Conservation (phyloP, 2,888 invertebrate genomes). For the Pandemis corylana region DNA sequence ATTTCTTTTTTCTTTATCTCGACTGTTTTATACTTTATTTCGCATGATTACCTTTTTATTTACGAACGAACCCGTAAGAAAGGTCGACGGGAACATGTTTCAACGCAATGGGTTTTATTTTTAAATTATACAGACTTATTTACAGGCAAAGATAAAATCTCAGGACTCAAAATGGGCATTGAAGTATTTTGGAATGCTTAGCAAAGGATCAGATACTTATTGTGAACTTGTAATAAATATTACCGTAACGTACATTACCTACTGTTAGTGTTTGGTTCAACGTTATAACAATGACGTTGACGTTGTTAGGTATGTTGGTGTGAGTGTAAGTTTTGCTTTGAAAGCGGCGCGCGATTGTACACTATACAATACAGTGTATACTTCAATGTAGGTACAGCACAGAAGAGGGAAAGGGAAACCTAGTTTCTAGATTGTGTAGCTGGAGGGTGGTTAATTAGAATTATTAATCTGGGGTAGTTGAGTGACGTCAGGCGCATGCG, state of each 20-base stretch:
- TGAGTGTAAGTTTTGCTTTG: background rate
- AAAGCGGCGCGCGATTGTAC: background rate
- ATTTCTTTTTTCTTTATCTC: slow-evolving; percentile 26
- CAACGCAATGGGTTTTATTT: background rate
- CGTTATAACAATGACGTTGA: background rate
- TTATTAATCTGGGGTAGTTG: slow-evolving; percentile 54
- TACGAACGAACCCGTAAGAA: background rate
- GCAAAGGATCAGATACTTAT: no score
- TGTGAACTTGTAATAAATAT: no score
- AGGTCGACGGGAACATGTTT: background rate
- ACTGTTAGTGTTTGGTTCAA: background rate
- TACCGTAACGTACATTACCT: background rate
- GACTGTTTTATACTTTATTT: slow-evolving; percentile 21
- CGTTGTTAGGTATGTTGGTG: background rate
- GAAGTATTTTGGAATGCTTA: no score
- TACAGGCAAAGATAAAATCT: background rate
- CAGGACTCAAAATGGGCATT: no score
- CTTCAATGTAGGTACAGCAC: background rate
- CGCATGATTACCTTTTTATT: slow-evolving; percentile 19
- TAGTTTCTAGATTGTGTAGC: slow-evolving; percentile 29
- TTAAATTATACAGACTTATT: background rate
- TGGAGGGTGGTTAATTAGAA: slow-evolving; percentile 38
- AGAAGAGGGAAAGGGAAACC: slow-evolving; percentile 29
- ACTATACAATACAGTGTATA: background rate
- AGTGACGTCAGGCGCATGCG: slow-evolving; percentile 79